Base-by-base conservation (phyloP, 1,140 invertebrate species). In the Elymnias hypermnestra region DNA sequence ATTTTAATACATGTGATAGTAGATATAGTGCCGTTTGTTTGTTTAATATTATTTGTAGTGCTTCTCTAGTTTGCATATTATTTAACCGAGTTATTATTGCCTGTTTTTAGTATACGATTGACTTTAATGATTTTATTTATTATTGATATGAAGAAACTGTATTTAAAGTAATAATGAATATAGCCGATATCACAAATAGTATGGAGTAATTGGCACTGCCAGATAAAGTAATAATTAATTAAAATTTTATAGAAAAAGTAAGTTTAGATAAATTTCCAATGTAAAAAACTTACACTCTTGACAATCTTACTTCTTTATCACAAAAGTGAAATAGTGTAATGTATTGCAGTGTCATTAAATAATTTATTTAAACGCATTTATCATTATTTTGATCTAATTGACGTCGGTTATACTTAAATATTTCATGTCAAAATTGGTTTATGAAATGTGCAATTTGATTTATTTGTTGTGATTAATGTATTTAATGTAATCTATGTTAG, bases 1-100 rank as follows among this genome's bases (percentile, higher is more conserved):
- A 76, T 78, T 76, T 62, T 60, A 67, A 76, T 82, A 63, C 67
- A 78, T 83, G 79, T 83, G 79, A 83, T 83, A 83, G 75, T 83
- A 83, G 77, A 41, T 59, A 61, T 79, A 76, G 68, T 54, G 41
- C 35, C 35, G 22, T 60, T 58, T 56, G 23, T 35, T 51, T 60
- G 40, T 41, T 37, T 33, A 33, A 53, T 56, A 46, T 12, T 36
- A 15, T 38, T 22, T 10, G 23, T 26, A 40, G 23, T 15, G 23
- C 37, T 40, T 40, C 18, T 41, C 26, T 41, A 18, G 13, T 36
- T 9, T 42, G 38, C 22, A 36, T 35, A 8, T 35, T 45, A 19
- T 14, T 6, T 49, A 26, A 33, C 26, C 41, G 38, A 19, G 10
- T 41, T 21, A 36, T 29, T 6, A 29, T 42, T 51, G 48, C 48